phyloP scores from a whole-genome alignment of 2,888 invertebrate species.

The Metalampra italica region DNA sequence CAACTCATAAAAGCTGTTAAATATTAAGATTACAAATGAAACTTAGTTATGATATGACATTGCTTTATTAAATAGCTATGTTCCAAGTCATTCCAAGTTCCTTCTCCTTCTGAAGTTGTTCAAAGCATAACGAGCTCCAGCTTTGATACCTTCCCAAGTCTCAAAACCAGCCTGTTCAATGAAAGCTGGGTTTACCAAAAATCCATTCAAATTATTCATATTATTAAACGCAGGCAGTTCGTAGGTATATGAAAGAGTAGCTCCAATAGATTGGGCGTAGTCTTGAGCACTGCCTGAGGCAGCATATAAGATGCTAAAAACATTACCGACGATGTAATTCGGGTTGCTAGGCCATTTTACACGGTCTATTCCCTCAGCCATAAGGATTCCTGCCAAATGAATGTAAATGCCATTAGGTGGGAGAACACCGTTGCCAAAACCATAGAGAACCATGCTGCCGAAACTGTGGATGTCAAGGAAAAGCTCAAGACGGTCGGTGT shows the following conservation, averaged over 20 bases:
- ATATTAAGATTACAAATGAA: too few species aligned
- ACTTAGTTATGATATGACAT: too few species aligned
- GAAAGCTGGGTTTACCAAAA: conserved; percentile 73
- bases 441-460: conserved; percentile 79
- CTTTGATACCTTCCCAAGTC: conserved; percentile 79
- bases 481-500: conserved; percentile 71
- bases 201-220: conserved; percentile 50
- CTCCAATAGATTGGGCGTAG: conserved; percentile 73
- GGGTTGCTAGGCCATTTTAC: conserved; percentile 60
- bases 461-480: conserved; percentile 88
- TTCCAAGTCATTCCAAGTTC: not conserved
- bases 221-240: conserved; percentile 75
- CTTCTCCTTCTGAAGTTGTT: conserved; percentile 15
- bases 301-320: conserved; percentile 67
- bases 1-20: too few species aligned
- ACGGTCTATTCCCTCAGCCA: conserved; percentile 62
- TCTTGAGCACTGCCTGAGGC: conserved; percentile 82
- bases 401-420: conserved; percentile 69
- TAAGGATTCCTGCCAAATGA: conserved; percentile 49
- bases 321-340: conserved; percentile 70
- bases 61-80: too few species aligned
- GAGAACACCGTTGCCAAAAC: conserved; percentile 52
- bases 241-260: conserved; percentile 78
- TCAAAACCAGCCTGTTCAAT: conserved; percentile 79
- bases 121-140: conserved; percentile 56